Conservation (phyloP, 2,888 invertebrate species). For the Melinaea marsaeus region DNA sequence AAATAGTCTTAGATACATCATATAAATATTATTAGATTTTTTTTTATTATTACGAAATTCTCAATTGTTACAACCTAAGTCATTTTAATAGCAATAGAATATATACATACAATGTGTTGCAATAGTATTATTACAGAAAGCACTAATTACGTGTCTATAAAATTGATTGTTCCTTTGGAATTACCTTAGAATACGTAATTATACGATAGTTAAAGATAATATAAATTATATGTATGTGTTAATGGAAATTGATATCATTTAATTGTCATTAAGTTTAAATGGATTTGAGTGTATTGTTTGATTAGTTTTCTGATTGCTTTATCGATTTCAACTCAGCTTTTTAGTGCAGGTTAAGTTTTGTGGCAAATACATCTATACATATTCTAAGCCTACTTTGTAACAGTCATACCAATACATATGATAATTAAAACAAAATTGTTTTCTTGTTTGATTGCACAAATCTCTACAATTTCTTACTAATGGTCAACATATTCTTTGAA, state of each 20-base stretch:
- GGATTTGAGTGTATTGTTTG: neutral
- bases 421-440: no score
- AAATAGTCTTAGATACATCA: neutral
- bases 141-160: constrained; percentile 35
- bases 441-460: no score
- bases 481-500: no score
- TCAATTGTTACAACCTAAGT: neutral
- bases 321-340: neutral
- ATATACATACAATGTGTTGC: constrained; percentile 34
- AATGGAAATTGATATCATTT: constrained; percentile 15
- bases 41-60: neutral
- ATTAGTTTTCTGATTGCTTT: constrained; percentile 1
- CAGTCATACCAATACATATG: no score
- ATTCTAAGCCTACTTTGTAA: no score
- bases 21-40: neutral
- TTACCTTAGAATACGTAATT: constrained; percentile 30
- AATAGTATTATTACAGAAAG: constrained; percentile 41
- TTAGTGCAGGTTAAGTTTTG: no score
- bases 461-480: no score
- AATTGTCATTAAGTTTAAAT: neutral
- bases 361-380: no score
- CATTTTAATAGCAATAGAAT: neutral
- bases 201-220: constrained; percentile 19
- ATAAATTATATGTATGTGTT: constrained; percentile 13
- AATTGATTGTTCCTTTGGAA: constrained; percentile 26